Percentiles rank a stretch among this genome's conserved stretches.
Conservation (phyloP, 2,888 invertebrate species). For the Cinara cedri region DNA sequence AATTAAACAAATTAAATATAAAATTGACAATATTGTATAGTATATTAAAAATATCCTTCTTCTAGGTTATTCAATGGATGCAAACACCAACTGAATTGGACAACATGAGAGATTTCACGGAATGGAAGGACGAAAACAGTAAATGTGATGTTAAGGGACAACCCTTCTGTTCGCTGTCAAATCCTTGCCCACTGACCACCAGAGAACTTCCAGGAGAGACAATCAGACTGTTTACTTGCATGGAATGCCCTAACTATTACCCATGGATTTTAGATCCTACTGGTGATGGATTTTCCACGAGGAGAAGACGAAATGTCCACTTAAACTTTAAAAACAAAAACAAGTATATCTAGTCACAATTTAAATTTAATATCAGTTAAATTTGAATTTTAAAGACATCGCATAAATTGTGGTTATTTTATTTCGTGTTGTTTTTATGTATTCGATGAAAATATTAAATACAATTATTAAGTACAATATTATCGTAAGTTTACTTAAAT, state of each 20-base stretch:
- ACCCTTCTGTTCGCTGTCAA: conserved; percentile 89
- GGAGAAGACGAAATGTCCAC: conserved; percentile 39
- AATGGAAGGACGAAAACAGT: conserved; percentile 80
- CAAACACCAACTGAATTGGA: conserved; percentile 89
- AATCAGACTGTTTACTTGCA: conserved; percentile 89
- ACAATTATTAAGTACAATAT: conserved; percentile 40
- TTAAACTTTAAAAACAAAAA: conserved; percentile 48
- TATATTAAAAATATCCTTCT: too few species aligned
- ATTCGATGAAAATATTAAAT: conserved; percentile 33
- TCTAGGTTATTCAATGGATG: conserved; percentile 93
- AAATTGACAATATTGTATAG: too few species aligned
- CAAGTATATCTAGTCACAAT: conserved; percentile 26
- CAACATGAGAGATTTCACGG: conserved; percentile 86
- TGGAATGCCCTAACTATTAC: conserved; percentile 95
- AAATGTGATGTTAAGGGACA: conserved; percentile 94
- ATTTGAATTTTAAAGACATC: conserved; percentile 3
- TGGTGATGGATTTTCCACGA: conserved; percentile 82
- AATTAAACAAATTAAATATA: background rate
- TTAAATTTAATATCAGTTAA: background rate
- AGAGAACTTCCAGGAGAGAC: conserved; percentile 91
- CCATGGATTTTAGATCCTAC: conserved; percentile 95
- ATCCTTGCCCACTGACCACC: conserved; percentile 87
- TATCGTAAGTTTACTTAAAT: conserved; percentile 48
- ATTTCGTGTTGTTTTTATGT: background rate
- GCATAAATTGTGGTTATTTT: conserved; percentile 20